phyloP scores from a whole-genome alignment of 1,140 invertebrate species.

The Sminthurides bifidus region DNA sequence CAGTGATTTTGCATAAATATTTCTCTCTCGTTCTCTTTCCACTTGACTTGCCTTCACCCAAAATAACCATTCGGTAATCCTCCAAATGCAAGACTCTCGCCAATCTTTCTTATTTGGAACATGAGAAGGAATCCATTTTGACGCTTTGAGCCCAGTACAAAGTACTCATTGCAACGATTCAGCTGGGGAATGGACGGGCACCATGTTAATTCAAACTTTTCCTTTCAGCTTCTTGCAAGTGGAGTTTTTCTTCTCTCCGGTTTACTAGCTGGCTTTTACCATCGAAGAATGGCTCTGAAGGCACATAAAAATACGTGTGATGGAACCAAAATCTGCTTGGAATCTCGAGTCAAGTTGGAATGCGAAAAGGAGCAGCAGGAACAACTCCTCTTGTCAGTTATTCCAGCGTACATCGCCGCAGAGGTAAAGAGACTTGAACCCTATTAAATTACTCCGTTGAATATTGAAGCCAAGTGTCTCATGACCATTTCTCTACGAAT shows the following conservation, averaged over 20 bases:
- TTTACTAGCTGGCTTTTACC: slow-evolving; percentile 68
- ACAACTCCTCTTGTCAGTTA: slow-evolving; percentile 77
- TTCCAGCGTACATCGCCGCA: slow-evolving; percentile 82
- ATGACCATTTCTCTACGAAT: too few relatives aligned
- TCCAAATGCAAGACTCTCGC: too few relatives aligned
- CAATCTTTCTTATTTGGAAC: too few relatives aligned
- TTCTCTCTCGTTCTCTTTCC: too few relatives aligned
- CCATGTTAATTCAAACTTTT: not conserved
- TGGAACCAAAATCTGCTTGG: slow-evolving; percentile 76
- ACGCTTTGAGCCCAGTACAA: not conserved
- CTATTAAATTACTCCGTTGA: too few relatives aligned
- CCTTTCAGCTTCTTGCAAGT: slow-evolving; percentile 44
- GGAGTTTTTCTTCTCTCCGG: slow-evolving; percentile 60
- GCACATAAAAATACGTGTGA: slow-evolving; percentile 74
- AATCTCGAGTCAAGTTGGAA: slow-evolving; percentile 80
- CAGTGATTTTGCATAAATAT: too few relatives aligned
- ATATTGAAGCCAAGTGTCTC: too few relatives aligned
- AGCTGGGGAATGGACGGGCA: too few relatives aligned
- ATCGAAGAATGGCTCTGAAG: slow-evolving; percentile 68
- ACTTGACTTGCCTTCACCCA: too few relatives aligned
- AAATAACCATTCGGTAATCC: too few relatives aligned
- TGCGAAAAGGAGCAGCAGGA: slow-evolving; percentile 86
- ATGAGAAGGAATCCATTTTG: not conserved
- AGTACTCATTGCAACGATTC: too few relatives aligned
- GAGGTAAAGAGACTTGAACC: slow-evolving; percentile 50